These are phyloP conservation scores for Callorhinus ursinus DNA, from an alignment of 2,113 vertebrate genomes.

Conservation along the genomic window DNA sequence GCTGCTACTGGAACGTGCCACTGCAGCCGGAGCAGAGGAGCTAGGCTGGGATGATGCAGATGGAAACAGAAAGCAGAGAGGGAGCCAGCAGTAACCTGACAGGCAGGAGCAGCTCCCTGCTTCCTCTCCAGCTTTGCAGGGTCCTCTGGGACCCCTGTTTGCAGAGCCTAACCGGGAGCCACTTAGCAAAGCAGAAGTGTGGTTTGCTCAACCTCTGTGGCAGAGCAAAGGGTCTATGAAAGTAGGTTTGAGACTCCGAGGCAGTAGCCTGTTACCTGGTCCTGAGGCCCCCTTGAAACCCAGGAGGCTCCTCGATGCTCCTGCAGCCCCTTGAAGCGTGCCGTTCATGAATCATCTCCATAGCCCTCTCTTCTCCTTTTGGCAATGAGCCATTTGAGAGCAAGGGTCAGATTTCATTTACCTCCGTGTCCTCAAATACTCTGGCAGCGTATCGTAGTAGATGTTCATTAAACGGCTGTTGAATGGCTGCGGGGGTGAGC, in stretches of 20 bases:
- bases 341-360: background rate
- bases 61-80: background rate
- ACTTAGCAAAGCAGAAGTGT: background rate
- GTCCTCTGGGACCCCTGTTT: background rate
- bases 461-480: background rate
- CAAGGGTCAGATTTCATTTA: background rate
- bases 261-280: background rate
- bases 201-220: background rate
- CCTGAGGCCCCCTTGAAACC: background rate
- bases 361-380: background rate
- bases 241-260: background rate
- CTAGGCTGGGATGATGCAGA: background rate
- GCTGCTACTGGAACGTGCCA: background rate
- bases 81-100: accelerated
- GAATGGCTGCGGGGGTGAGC: background rate
- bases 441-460: background rate
- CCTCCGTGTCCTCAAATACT: background rate
- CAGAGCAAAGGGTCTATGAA: background rate
- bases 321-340: accelerated
- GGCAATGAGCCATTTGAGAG: background rate
- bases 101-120: accelerated
- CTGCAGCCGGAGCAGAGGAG: background rate
- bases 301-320: background rate
- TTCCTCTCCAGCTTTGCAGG: background rate
- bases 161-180: background rate